Evolutionary conservation across 2,888 invertebrate genomes (phyloP).

Genomic region (Eupithecia abbreviata): DNA sequence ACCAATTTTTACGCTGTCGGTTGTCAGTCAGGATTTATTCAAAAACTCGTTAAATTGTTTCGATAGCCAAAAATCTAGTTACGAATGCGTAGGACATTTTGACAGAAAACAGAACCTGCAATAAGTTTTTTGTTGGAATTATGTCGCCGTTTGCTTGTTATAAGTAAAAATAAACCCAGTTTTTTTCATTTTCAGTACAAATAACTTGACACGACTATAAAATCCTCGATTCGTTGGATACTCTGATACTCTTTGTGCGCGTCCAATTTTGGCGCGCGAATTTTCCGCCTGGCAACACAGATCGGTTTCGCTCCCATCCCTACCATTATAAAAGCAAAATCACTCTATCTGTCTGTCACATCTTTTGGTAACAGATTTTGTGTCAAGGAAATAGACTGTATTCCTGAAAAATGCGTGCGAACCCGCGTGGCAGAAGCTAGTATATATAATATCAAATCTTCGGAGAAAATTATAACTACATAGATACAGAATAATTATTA

Average conservation of each 20-base stretch:
- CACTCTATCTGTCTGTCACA: neutral
- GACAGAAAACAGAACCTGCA: neutral
- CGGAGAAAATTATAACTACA: neutral
- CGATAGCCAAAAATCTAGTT: neutral
- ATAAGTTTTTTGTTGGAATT: neutral
- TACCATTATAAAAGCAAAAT: neutral
- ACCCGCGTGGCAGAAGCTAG: neutral
- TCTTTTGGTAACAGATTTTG: neutral
- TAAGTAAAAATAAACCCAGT: neutral
- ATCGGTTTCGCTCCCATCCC: neutral
- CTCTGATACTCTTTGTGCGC: neutral
- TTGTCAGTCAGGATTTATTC: neutral
- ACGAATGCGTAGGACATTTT: neutral
- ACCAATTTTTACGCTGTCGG: neutral
- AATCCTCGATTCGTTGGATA: neutral
- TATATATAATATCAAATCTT: neutral
- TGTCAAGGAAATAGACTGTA: neutral
- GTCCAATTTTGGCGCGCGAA: constrained; percentile 12
- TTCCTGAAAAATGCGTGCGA: neutral
- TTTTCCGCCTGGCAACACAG: constrained; percentile 27
- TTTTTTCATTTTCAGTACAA: neutral
- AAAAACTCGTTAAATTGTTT: neutral
- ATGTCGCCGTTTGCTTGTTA: neutral
- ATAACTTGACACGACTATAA: neutral
- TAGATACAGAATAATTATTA: neutral